phyloP scores from a whole-genome alignment of 2,797 vertebrate species.

The Nothura maculosa region DNA sequence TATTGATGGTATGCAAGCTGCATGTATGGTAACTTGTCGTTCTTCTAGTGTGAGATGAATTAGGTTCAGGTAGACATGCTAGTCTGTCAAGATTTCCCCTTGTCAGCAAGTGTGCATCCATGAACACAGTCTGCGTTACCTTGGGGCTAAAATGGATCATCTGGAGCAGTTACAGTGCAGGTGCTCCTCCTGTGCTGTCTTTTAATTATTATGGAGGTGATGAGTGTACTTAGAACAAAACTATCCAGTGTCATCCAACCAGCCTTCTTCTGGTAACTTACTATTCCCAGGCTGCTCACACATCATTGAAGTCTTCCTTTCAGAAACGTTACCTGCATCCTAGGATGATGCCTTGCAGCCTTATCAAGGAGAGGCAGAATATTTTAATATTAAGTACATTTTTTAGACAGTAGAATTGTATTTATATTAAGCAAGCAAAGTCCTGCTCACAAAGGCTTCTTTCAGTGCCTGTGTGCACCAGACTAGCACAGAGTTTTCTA shows the following conservation, averaged over 20 bases:
- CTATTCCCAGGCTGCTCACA: background rate
- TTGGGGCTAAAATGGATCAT: background rate
- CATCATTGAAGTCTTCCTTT: background rate
- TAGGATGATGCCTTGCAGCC: background rate
- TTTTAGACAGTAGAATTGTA: background rate
- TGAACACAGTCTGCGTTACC: background rate
- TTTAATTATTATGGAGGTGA: background rate
- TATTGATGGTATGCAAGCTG: background rate
- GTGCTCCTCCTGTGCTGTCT: background rate
- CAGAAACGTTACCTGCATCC: background rate
- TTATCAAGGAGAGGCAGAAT: background rate
- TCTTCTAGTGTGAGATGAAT: background rate
- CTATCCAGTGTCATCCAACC: background rate
- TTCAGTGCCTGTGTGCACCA: background rate
- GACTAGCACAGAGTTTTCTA: background rate
- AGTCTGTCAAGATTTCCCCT: conserved; percentile 1
- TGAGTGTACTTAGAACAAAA: background rate
- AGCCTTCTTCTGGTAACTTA: background rate
- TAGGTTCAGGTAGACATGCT: background rate
- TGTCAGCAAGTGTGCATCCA: background rate
- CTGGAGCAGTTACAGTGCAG: background rate
- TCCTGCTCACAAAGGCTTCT: background rate
- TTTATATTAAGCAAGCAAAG: background rate
- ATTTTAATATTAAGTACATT: background rate
- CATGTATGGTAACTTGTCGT: background rate